These are phyloP conservation scores for Pomacea canaliculata DNA, from an alignment of 2,888 invertebrate species.

Conservation along the genomic window DNA sequence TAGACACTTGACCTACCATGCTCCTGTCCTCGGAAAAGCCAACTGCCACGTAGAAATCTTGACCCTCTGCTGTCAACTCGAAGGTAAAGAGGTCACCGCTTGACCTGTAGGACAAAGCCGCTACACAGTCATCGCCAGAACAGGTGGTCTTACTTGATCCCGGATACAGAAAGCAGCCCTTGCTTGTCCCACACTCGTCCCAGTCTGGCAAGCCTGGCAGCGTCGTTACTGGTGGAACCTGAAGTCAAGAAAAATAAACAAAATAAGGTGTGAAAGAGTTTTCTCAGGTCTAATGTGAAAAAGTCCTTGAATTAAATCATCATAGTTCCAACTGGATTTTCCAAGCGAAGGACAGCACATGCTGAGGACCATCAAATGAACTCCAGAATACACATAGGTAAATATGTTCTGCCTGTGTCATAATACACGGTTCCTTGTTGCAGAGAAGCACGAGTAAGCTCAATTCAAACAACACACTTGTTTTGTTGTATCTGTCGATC, in stretches of 20 bases:
- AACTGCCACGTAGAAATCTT: conserved; percentile 4
- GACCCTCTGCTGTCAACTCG: conserved; percentile 15
- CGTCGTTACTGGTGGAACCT: conserved; percentile 4
- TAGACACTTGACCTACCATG: conserved; percentile 1
- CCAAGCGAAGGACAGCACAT: too few relatives aligned
- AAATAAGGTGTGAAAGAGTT: not conserved
- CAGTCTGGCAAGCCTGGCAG: not conserved
- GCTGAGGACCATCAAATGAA: too few relatives aligned
- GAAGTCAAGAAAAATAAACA: not conserved
- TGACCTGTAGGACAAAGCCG: conserved; percentile 11
- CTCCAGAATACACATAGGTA: too few relatives aligned
- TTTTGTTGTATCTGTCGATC: too few relatives aligned
- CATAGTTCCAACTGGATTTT: too few relatives aligned
- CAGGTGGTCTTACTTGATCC: not conserved
- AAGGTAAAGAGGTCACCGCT: conserved; percentile 13
- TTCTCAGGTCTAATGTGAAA: too few relatives aligned
- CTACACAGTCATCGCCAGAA: conserved; percentile 16
- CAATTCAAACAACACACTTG: too few relatives aligned
- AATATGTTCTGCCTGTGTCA: too few relatives aligned
- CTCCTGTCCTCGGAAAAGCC: conserved; percentile 9
- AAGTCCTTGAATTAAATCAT: too few relatives aligned
- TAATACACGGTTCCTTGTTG: too few relatives aligned
- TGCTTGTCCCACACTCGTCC: conserved; percentile 12
- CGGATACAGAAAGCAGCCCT: conserved; percentile 26
- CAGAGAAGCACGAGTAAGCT: too few relatives aligned